Base-by-base conservation (phyloP, 2,797 vertebrate species). In the Phyllotis vaccarum region DNA sequence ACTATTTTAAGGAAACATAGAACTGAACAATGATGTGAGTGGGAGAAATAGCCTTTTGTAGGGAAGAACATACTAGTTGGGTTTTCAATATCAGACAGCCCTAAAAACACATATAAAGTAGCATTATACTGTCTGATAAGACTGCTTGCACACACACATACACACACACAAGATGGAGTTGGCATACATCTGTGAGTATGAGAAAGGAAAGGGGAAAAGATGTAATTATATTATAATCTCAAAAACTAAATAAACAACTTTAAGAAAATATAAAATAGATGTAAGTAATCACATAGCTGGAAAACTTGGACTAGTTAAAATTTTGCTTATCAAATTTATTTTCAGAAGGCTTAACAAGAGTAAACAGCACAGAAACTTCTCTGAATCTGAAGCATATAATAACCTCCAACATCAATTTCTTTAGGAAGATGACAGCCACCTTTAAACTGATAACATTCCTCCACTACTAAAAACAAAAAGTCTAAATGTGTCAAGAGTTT, bases 381-480 rank as follows among this genome's bases (percentile, higher is more conserved):
- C 17, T 60, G 24, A 95, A 37, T 78, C 22, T 79, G 82, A 90
- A 92, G 16, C 21, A 88, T 56, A 72, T 60, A 91, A 52, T 62
- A 31, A 3, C 72, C 34, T 87, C 60, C 85, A 89, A 90, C 60
- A 83, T 79, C 60, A 8, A 24, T 66, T 97, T 89, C 82, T 75
- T 96, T 97, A 85, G 62, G 24, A 97, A 85, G 12, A 60, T 27
- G 40, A 90, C 22, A 89, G 46, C 34, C 64, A 86, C n/a, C 58
- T 94, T 92, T 82, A 96, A 86, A 79, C 24, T 34, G 88, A 82
- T 66, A 90, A 22, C 2, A 6, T 85, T 34, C 27, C 46, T 14
- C 88, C 40, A 86, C 70, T 52, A 31, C 54, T 80, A 46, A 85
- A 90, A 86, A 49, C 89, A 79, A 91, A 97, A 95, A 95, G 75